A percentile compares a stretch with the other conserved stretches of the same genome.
Conservation (phyloP, 2,888 invertebrate genomes). For the Tachina fera region DNA sequence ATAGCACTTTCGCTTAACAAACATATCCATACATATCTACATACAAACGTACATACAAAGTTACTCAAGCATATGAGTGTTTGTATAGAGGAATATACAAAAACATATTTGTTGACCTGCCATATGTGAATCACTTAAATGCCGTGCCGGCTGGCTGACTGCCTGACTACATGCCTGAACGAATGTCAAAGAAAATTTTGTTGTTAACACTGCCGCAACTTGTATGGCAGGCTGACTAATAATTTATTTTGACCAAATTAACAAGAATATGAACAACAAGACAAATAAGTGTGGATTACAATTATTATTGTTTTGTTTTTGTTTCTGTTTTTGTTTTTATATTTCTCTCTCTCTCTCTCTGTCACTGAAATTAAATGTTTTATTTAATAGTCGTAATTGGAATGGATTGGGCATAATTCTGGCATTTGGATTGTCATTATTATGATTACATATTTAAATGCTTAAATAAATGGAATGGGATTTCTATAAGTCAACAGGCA, state of each 20-base stretch:
- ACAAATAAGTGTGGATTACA: conserved; percentile 14
- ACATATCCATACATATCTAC: not conserved
- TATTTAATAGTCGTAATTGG: not conserved
- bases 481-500: not conserved
- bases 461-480: not conserved
- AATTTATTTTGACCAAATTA: conserved; percentile 65
- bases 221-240: conserved; percentile 60
- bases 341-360: too few relatives aligned
- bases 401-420: not conserved
- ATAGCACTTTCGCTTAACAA: not conserved
- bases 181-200: conserved; percentile 32
- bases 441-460: not conserved
- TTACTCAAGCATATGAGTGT: conserved; percentile 34
- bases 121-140: conserved; percentile 17
- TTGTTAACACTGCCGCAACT: conserved; percentile 43
- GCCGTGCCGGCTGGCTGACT: conserved; percentile 13
- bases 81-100: not conserved
- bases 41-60: not conserved
- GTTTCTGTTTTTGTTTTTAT: too few relatives aligned
- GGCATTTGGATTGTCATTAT: not conserved
- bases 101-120: conserved; percentile 57
- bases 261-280: conserved; percentile 34
- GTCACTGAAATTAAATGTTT: conserved; percentile 7
- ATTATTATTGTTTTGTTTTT: not conserved
- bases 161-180: not conserved